Base-by-base conservation (phyloP, 2,113 vertebrate species). In the Prunella fulvescens region DNA sequence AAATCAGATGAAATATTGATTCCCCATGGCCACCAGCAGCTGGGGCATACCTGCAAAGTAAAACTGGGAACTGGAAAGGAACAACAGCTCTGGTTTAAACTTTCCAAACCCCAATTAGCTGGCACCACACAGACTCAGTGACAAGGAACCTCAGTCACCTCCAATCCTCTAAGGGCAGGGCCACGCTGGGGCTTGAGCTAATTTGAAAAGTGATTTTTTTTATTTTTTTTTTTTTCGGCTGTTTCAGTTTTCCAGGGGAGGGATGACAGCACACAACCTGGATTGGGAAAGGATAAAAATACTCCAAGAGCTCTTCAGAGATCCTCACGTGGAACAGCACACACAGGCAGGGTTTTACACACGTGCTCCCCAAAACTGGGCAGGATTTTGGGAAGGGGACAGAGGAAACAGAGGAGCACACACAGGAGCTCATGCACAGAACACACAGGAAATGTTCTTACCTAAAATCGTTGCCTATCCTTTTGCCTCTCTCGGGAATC, bases 381-480 rank as follows among this genome's bases (percentile, higher is more conserved):
- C 65, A 42, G 82, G 86, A 70, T 84, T 72, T 77, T 19, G 51
- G 48, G 91, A 44, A n/a, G 47, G 33, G 79, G 28, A 70, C 80
- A 62, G 73, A 64, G 8, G 16, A 40, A 48, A 7, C 51, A 77
- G 79, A 25, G 58, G n/a, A 33, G 58, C 4, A 9, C 3, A 72
- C 42, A 4, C 86, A 72, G 72, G 9, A 69, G 88, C 87, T 93
- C 28, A 95, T 88, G 79, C 69, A 95, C 2, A 60, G 56, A 66
- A 42, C 24, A 50, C 78, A 53, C 40, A 28, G 11, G 31, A 37
- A 57, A 26, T 3, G 2, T 20, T 91, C 98, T 98, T 98, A 99
- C 99, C 99, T 98, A 98, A 99, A 99, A 95, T 99, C 99, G 39
- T 98, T 98, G 95, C 99, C 99, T 99, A 99, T 99, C 97, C 99